A percentile compares a stretch with the other conserved stretches of the same genome.
phyloP scores from a whole-genome alignment of 1,140 invertebrate genomes.

The Steinernema feltiae region DNA sequence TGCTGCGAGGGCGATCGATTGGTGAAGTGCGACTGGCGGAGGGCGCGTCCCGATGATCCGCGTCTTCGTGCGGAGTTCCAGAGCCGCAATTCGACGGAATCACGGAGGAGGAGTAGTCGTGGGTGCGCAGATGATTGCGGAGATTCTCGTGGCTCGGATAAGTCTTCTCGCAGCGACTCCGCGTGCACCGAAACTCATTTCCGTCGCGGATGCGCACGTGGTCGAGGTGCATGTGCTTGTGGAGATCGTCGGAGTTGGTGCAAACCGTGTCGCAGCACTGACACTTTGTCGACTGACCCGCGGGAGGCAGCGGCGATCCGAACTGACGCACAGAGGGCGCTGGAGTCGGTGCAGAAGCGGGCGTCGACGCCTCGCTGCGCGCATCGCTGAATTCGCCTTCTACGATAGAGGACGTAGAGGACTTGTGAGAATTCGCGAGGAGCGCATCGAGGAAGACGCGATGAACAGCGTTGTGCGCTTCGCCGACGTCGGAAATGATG shows the following conservation, averaged over 20 bases:
- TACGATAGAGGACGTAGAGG: background rate
- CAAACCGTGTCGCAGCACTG: slow-evolving; percentile 5
- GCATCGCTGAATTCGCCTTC: slow-evolving; percentile 1
- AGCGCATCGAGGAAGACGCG: slow-evolving; percentile 12
- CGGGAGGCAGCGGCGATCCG: background rate
- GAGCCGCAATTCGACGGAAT: background rate
- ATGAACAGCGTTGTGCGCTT: background rate
- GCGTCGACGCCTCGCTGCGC: slow-evolving; percentile 10
- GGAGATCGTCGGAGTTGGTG: background rate
- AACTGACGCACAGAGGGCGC: background rate
- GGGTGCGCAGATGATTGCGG: slow-evolving; percentile 26
- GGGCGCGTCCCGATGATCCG: background rate
- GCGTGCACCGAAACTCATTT: slow-evolving; percentile 29
- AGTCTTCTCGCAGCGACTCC: slow-evolving; percentile 27
- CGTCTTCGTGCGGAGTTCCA: background rate
- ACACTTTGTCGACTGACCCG: background rate
- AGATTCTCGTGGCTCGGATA: slow-evolving; percentile 34
- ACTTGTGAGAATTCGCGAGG: background rate
- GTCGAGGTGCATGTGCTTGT: slow-evolving; percentile 34
- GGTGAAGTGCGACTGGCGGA: background rate
- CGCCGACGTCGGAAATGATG: background rate
- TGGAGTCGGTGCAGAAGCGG: background rate
- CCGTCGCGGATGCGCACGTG: slow-evolving; percentile 37
- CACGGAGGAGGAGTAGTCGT: background rate
- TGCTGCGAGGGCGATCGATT: background rate